A percentile compares a stretch with the other conserved stretches of the same genome.
phyloP scores from a whole-genome alignment of 1,140 invertebrate genomes.

The Pectinophora gossypiella region DNA sequence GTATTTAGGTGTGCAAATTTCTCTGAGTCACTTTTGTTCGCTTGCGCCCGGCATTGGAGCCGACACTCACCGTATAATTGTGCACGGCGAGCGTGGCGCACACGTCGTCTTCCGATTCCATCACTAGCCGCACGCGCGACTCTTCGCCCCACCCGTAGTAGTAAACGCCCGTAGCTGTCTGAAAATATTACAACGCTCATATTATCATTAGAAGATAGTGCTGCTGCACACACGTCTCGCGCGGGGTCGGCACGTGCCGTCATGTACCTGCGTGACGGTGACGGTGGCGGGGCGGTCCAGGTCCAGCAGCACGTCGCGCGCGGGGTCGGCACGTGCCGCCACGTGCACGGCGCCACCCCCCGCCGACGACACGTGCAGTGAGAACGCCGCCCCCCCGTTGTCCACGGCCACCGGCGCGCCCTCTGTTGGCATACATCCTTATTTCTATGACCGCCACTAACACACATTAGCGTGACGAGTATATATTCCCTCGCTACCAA shows the following conservation, averaged over 20 bases:
- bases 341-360: conserved; percentile 27
- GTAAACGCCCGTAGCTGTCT: conserved; percentile 41
- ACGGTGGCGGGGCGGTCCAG: conserved; percentile 9
- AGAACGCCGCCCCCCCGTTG: conserved; percentile 25
- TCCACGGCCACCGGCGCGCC: not conserved
- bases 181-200: conserved; percentile 1
- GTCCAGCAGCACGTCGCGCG: conserved; percentile 31
- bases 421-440: not conserved
- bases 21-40: too few species aligned
- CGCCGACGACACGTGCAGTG: conserved; percentile 44
- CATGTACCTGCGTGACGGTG: conserved; percentile 25
- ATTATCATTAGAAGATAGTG: too few species aligned
- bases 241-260: not conserved
- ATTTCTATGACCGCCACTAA: too few species aligned
- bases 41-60: too few species aligned
- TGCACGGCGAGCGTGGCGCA: conserved; percentile 54
- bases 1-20: too few species aligned
- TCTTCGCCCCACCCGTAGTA: conserved; percentile 42
- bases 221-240: too few species aligned
- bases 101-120: conserved; percentile 40
- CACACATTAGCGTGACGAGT: too few species aligned
- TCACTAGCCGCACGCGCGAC: conserved; percentile 41
- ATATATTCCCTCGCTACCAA: too few species aligned
- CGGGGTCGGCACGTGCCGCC: conserved; percentile 32
- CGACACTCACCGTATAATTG: conserved; percentile 41